Base-by-base conservation (phyloP, 2,888 invertebrate genomes). In the Zygogramma bicolorata region DNA sequence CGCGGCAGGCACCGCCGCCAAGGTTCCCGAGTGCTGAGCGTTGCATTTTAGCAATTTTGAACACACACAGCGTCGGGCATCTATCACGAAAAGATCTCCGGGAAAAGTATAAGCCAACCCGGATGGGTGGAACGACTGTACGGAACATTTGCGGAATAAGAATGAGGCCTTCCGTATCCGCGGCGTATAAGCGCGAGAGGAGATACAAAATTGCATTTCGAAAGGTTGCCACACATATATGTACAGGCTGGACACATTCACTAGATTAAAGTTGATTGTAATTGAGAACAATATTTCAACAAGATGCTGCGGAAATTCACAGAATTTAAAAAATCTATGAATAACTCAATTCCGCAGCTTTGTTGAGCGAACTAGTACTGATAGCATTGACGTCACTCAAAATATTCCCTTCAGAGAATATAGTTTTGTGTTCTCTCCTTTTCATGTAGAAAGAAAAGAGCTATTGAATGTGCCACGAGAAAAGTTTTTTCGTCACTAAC, bases 11-110 rank as follows among this genome's bases (percentile, higher is more conserved):
- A n/a, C n/a, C n/a, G n/a, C 10, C 18, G 46, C 42, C 29, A 46
- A 62, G 27, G 20, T 75, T 74, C 75, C 73, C 71, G 80, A 82
- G 80, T 83, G 83, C 83, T 82, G 84, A 84, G 79, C 80, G 79
- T 70, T 83, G 84, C 85, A 82, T 84, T 84, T 84, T 84, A 79
- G 84, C 82, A 83, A 84, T 84, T 85, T 84, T 78, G 79, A 80
- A 77, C 81, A 78, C 81, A 78, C 79, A 80, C 79, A 79, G 77
- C 81, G 81, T 75, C 79, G 80, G 78, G 81, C 82, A 84, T 84
- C 83, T 82, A 84, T 84, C 84, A 84, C 80, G 61, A 76, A 77
- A 80, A 78, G 81, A 83, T 84, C 82, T 82, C 81, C 74, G 76
- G 81, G 62, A 73, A 81, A 79, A 81, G 81, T 81, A 81, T 84